Evolutionary conservation across 2,797 vertebrate species (phyloP).

Genomic region (Typhlichthys subterraneus): DNA sequence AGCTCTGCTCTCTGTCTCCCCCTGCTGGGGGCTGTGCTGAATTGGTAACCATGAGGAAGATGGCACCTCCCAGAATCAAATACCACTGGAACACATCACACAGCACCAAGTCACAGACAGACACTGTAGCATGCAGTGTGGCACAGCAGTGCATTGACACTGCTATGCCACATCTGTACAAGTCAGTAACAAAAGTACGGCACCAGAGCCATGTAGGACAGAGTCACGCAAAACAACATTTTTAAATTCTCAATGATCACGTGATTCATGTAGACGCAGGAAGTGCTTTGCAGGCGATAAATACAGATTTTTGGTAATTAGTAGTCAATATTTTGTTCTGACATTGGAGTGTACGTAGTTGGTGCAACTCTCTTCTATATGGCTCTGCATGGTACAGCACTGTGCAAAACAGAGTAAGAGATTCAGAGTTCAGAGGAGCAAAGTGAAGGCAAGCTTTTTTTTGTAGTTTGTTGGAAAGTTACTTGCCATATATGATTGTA

Average conservation of each 20-base stretch:
- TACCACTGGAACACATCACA: constrained; percentile 90
- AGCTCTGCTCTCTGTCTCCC: constrained; percentile 86
- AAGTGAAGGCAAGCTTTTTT: background rate
- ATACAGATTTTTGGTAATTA: too few relatives aligned
- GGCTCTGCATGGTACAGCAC: constrained; percentile 17
- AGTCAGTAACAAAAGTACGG: constrained; percentile 33
- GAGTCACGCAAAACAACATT: too few relatives aligned
- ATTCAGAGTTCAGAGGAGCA: background rate
- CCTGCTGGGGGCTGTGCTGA: constrained; percentile 85
- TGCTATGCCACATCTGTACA: background rate
- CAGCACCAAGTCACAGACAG: constrained; percentile 58
- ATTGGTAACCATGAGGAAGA: constrained; percentile 91
- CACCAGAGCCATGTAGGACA: too few relatives aligned
- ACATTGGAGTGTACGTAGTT: too few relatives aligned
- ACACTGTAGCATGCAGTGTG: constrained; percentile 41
- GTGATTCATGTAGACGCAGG: too few relatives aligned
- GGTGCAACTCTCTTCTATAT: too few relatives aligned
- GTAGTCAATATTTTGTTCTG: too few relatives aligned
- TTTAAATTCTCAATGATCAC: too few relatives aligned
- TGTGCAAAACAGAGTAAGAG: constrained; percentile 17
- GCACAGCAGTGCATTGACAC: constrained; percentile 8
- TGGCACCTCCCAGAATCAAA: constrained; percentile 92
- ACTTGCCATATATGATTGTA: too few relatives aligned
- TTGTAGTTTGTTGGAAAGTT: too few relatives aligned
- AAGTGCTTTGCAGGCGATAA: too few relatives aligned